These are phyloP conservation scores for Mactromeris polynyma DNA, from an alignment of 2,888 invertebrate species.

Conservation along the genomic window DNA sequence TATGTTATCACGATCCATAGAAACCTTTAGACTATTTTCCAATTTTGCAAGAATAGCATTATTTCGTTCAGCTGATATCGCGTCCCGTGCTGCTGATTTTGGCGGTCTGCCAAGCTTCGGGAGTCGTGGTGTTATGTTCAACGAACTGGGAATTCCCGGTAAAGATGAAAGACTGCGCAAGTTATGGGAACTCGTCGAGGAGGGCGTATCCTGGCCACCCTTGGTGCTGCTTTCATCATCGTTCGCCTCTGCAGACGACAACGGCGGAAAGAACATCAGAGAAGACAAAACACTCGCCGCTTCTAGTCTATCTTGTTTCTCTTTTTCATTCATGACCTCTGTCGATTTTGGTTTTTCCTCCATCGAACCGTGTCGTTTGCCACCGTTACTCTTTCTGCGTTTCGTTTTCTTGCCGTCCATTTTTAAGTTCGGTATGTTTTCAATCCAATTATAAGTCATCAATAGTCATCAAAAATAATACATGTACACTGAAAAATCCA, in stretches of 20 bases:
- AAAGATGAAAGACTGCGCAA: neutral
- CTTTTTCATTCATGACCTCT: constrained; percentile 70
- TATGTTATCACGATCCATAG: neutral
- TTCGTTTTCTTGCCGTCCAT: constrained; percentile 61
- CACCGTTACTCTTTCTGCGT: constrained; percentile 43
- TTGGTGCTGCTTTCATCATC: neutral
- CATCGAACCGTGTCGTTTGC: constrained; percentile 51
- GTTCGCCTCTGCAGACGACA: neutral
- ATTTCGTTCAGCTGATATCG: neutral
- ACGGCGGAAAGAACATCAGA: constrained; percentile 58
- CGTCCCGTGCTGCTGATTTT: neutral
- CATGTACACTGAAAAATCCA: constrained; percentile 49
- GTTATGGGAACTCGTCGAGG: constrained; percentile 1
- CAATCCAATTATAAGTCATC: neutral
- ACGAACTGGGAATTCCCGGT: constrained; percentile 41
- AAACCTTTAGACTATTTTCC: constrained; percentile 19
- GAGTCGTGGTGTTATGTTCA: neutral
- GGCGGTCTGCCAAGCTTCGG: constrained; percentile 16
- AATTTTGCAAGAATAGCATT: constrained; percentile 37
- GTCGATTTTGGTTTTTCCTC: constrained; percentile 52
- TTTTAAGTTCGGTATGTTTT: neutral
- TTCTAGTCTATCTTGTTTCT: constrained; percentile 74
- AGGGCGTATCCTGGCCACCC: constrained; percentile 25
- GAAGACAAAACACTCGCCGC: constrained; percentile 71
- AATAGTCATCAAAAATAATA: constrained; percentile 38